Percentiles rank a stretch among this genome's conserved stretches.
These are phyloP conservation scores for Aselliscus stoliczkanus DNA, from an alignment of 2,797 vertebrate species.

Conservation along the genomic window DNA sequence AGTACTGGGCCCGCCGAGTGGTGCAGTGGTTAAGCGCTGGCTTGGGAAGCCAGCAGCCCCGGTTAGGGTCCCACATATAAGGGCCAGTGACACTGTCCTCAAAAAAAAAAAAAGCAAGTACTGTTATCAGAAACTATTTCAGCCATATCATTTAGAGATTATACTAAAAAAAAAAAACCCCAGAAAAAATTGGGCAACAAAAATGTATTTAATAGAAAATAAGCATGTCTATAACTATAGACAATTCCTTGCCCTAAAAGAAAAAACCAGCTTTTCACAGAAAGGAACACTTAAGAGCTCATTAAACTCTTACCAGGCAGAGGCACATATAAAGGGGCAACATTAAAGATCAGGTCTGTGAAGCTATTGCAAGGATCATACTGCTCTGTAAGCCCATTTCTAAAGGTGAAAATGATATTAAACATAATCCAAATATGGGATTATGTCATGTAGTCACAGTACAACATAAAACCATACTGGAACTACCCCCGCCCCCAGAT, in stretches of 20 bases:
- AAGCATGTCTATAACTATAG: not conserved
- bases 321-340: constrained; percentile 5
- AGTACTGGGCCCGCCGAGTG: too few relatives aligned
- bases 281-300: constrained; percentile 17
- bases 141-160: not conserved
- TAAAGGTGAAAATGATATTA: constrained; percentile 23
- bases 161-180: not conserved
- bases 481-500: not conserved
- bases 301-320: not conserved
- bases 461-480: not conserved
- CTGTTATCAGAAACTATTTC: constrained; percentile 16
- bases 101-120: constrained; percentile 47
- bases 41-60: too few relatives aligned
- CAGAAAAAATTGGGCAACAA: not conserved
- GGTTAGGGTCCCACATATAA: too few relatives aligned
- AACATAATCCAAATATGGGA: constrained; percentile 7
- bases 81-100: too few relatives aligned
- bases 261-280: not conserved
- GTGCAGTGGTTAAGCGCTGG: too few relatives aligned
- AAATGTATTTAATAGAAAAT: constrained; percentile 32
- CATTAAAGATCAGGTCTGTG: not conserved
- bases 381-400: not conserved
- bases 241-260: constrained; percentile 7
- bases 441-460: not conserved
- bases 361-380: not conserved